Percentiles rank a stretch among this genome's conserved stretches.
Conservation (phyloP, 2,888 invertebrate species). For the Lycophotia porphyrea region DNA sequence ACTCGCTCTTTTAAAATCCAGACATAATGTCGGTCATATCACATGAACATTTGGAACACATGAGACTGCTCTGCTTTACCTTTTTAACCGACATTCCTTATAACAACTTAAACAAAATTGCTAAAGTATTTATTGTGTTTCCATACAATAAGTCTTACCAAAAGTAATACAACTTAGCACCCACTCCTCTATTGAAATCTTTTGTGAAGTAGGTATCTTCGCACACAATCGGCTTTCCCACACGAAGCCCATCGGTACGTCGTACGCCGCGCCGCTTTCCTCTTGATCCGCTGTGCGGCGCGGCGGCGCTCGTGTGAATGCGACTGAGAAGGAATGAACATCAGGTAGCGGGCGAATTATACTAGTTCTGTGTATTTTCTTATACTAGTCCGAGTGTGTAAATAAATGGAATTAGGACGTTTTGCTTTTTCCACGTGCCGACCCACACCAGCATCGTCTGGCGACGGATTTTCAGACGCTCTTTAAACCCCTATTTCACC, state of each 20-base stretch:
- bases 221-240: constrained; percentile 47
- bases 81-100: not conserved
- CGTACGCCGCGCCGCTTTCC: constrained; percentile 36
- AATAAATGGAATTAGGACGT: not conserved
- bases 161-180: constrained; percentile 18
- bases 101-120: not conserved
- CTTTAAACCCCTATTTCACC: not conserved
- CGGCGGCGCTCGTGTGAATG: constrained; percentile 22
- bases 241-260: constrained; percentile 21
- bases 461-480: not conserved
- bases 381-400: not conserved
- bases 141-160: not conserved
- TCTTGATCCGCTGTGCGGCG: constrained; percentile 44
- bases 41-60: not conserved
- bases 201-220: constrained; percentile 27
- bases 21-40: not conserved
- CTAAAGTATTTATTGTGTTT: too few species aligned
- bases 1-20: not conserved
- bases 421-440: not conserved
- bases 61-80: not conserved
- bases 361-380: not conserved
- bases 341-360: not conserved
- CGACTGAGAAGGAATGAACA: constrained; percentile 37
- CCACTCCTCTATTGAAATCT: constrained; percentile 21
- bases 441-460: not conserved